Base-by-base conservation (phyloP, 2,888 invertebrate species). In the Uropetala carovei region DNA sequence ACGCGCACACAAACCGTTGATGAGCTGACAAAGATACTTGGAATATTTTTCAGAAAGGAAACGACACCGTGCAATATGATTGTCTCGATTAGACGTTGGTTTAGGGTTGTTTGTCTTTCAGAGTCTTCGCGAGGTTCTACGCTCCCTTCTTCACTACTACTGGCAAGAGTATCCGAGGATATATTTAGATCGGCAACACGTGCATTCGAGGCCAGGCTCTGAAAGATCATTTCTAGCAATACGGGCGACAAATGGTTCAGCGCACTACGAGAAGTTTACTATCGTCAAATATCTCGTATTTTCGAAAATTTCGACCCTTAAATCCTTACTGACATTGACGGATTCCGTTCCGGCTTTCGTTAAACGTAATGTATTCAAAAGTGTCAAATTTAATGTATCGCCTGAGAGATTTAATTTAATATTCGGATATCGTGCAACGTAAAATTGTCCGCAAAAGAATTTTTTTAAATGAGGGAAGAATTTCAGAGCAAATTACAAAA, bases 111-210 rank as follows among this genome's bases (percentile, higher is more conserved):
- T 75, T 75, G 22, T 75, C 27, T 18, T 27, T 4, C 75, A 7
- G 27, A 75, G 75, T 75, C 43, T 43, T 43, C 43, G 43, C 43
- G 43, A 43, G 43, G 43, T 43, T 43, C 43, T 43, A 43, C 43
- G 43, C 43, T 43, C 43, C 43, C 43, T 43, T 1, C 43, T 43
- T 43, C 43, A 43, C 43, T 43, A 27, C 8, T 7, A 27, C 75
- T 75, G 75, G 75, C 75, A 27, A n/a, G 14, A 27, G 75, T 27
- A 14, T 27, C 43, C 27, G 27, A 10, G 11, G 8, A 10, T 75
- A 75, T 75, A 75, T 75, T 75, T 75, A 75, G 75, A 75, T 27
- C 27, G 75, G 27, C 7, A 18, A 75, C 75, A 75, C 75, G 75
- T 27, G 75, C 75, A 75, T 14, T 22, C 75, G 75, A 27, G 43